Percentiles rank a stretch among this genome's conserved stretches.
Evolutionary conservation across 2,888 invertebrate genomes (phyloP).

Genomic region (Temnothorax unifasciatus): DNA sequence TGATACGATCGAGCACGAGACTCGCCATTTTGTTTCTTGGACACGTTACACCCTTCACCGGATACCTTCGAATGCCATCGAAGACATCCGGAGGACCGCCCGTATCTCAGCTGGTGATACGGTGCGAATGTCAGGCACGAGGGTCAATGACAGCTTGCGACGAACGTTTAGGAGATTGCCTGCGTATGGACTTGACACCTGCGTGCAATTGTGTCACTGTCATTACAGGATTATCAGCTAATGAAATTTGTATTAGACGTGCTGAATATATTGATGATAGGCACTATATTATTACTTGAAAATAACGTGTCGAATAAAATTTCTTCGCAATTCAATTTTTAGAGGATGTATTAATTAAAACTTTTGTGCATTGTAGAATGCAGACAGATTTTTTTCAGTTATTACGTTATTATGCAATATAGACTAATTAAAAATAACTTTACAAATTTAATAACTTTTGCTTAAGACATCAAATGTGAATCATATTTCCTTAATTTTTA

Average conservation of each 20-base stretch:
- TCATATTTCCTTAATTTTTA: background rate
- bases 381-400: no score
- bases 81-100: background rate
- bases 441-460: no score
- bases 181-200: slow-evolving; percentile 44
- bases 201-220: slow-evolving; percentile 18
- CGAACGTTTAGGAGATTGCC: slow-evolving; percentile 36
- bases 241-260: background rate
- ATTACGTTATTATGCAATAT: no score
- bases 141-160: slow-evolving; percentile 28
- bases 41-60: slow-evolving; percentile 32
- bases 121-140: slow-evolving; percentile 34
- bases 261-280: background rate
- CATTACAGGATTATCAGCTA: slow-evolving; percentile 13
- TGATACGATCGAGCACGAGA: background rate
- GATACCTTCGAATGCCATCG: slow-evolving; percentile 7
- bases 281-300: background rate
- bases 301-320: no score
- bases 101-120: slow-evolving; percentile 19
- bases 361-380: no score
- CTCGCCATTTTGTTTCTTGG: slow-evolving; percentile 34
- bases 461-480: no score
- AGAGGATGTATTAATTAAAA: no score
- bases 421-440: no score
- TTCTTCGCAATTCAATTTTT: no score